Conservation (phyloP, 2,888 invertebrate genomes). For the Aspidiotus destructor region DNA sequence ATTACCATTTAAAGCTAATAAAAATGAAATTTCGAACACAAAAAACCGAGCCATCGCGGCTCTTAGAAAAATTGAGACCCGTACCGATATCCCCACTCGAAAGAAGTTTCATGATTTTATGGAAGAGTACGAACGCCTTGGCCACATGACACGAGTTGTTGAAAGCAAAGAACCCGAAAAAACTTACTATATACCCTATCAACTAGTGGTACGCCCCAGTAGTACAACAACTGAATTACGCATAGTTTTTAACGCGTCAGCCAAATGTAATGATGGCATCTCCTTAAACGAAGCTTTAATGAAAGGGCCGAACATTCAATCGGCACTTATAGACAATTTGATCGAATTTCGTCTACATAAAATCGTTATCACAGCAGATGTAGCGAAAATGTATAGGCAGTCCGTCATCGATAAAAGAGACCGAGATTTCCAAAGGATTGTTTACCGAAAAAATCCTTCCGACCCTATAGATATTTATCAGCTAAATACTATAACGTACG, state of each 20-base stretch:
- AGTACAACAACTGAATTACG: neutral
- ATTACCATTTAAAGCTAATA: neutral
- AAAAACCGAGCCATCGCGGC: too few relatives aligned
- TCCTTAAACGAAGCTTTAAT: neutral
- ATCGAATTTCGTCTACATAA: neutral
- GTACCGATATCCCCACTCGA: too few relatives aligned
- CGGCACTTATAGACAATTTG: neutral
- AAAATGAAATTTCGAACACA: too few relatives aligned
- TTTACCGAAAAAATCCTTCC: neutral
- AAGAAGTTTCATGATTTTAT: neutral
- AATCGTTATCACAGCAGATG: neutral
- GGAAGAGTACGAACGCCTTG: neutral
- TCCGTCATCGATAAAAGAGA: neutral
- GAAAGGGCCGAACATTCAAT: neutral
- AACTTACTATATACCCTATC: neutral
- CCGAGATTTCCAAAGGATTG: neutral
- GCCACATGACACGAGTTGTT: neutral
- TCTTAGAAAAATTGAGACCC: too few relatives aligned
- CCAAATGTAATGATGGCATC: neutral
- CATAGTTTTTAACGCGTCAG: neutral
- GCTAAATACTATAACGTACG: conserved; percentile 2
- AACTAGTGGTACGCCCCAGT: neutral
- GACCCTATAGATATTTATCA: neutral
- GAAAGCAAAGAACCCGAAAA: neutral
- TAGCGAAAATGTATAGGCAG: neutral